phyloP scores from a whole-genome alignment of 2,797 vertebrate genomes.

The Nyctibius grandis region DNA sequence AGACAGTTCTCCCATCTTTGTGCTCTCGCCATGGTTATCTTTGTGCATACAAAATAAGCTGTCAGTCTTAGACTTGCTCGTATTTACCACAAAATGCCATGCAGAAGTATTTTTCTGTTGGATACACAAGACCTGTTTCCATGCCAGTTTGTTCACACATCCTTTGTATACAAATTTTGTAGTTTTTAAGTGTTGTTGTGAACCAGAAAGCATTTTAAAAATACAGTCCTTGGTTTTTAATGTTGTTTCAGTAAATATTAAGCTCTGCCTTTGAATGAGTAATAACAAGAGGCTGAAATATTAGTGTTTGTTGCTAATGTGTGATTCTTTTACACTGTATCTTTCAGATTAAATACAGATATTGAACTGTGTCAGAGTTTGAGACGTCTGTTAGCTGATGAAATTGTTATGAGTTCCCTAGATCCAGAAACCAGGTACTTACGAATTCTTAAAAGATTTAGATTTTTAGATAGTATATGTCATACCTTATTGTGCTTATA shows the following conservation, averaged over 20 bases:
- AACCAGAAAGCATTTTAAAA: background rate
- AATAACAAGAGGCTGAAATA: background rate
- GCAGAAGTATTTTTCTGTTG: background rate
- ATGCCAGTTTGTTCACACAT: background rate
- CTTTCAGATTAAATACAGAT: conserved; percentile 92
- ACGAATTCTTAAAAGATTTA: background rate
- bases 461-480: background rate
- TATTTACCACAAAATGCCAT: background rate
- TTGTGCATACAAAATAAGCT: background rate
- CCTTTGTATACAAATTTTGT: background rate
- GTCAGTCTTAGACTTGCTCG: background rate
- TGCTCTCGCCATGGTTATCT: background rate
- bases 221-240: background rate
- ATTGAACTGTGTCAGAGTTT: conserved; percentile 90
- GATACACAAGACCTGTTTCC: background rate
- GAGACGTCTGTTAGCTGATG: conserved; percentile 81
- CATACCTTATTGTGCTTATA: background rate
- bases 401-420: conserved; percentile 79
- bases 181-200: background rate
- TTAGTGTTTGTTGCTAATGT: background rate
- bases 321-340: background rate
- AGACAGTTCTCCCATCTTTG: background rate
- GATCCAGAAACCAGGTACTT: conserved; percentile 91
- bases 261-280: background rate
- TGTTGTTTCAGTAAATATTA: background rate